phyloP scores from a whole-genome alignment of 2,797 vertebrate species.

The Echeneis naucrates region DNA sequence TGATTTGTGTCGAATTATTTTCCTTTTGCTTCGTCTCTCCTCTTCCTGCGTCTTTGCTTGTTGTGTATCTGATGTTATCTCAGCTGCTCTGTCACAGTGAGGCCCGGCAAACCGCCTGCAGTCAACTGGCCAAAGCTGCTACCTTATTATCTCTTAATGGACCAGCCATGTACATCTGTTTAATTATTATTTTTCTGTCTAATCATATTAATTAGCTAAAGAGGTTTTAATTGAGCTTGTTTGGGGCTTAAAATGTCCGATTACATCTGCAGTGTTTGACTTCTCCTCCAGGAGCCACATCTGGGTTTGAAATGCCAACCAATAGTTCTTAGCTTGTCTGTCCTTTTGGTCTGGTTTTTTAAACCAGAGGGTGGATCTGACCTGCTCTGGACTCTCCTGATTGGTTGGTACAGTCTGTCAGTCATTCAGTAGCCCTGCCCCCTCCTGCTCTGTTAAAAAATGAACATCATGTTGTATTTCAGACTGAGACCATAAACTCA shows the following conservation, averaged over 20 bases:
- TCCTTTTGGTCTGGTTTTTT: no score
- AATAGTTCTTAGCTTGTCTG: no score
- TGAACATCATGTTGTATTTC: no score
- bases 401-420: no score
- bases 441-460: no score
- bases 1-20: slow-evolving; percentile 13
- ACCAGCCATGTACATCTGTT: background rate
- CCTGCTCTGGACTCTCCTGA: no score
- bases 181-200: background rate
- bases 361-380: no score
- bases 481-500: no score
- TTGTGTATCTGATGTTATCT: slow-evolving; percentile 15
- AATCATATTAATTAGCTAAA: background rate
- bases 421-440: no score
- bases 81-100: background rate
- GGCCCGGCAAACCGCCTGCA: background rate
- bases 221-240: background rate
- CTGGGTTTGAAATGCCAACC: background rate
- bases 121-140: background rate
- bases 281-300: background rate
- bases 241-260: background rate
- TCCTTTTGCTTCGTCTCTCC: slow-evolving; percentile 1
- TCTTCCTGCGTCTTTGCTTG: background rate
- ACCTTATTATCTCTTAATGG: slow-evolving; percentile 11
- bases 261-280: background rate